phyloP scores from a whole-genome alignment of 1,140 invertebrate genomes.

The Himalopsyche phryganea region DNA sequence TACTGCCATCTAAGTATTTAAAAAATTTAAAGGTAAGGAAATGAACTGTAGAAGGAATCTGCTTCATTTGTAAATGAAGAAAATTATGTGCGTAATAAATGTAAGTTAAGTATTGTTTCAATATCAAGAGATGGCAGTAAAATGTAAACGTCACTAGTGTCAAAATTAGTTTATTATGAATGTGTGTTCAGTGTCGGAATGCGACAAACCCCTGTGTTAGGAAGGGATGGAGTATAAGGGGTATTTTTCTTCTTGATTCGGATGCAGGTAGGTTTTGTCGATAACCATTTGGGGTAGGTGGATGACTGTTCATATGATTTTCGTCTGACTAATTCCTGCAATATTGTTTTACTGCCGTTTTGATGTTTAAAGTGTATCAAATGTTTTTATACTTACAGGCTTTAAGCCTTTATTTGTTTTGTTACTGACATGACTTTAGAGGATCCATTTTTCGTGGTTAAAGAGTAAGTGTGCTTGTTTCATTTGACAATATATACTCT shows the following conservation, averaged over 20 bases:
- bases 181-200: too few species aligned
- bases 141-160: too few species aligned
- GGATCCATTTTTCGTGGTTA: constrained; percentile 93
- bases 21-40: too few species aligned
- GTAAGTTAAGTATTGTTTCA: too few species aligned
- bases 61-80: too few species aligned
- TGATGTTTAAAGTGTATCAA: constrained; percentile 18
- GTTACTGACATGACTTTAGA: constrained; percentile 81
- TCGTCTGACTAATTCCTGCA: constrained; percentile 1
- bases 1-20: too few species aligned
- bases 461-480: constrained; percentile 73
- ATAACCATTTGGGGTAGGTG: constrained; percentile 21
- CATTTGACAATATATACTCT: constrained; percentile 13
- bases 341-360: constrained; percentile 2
- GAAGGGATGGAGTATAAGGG: constrained; percentile 22
- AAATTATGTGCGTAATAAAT: too few species aligned
- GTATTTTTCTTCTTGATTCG: constrained; percentile 27
- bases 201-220: constrained; percentile 22
- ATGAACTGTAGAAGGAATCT: too few species aligned
- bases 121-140: too few species aligned
- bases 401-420: constrained; percentile 6
- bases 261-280: constrained; percentile 23
- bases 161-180: too few species aligned
- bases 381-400: constrained; percentile 15
- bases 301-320: constrained; percentile 1